Conservation (phyloP, 37 sponge, comb jelly and placozoan genomes). For the Aplysina aerophoba region DNA sequence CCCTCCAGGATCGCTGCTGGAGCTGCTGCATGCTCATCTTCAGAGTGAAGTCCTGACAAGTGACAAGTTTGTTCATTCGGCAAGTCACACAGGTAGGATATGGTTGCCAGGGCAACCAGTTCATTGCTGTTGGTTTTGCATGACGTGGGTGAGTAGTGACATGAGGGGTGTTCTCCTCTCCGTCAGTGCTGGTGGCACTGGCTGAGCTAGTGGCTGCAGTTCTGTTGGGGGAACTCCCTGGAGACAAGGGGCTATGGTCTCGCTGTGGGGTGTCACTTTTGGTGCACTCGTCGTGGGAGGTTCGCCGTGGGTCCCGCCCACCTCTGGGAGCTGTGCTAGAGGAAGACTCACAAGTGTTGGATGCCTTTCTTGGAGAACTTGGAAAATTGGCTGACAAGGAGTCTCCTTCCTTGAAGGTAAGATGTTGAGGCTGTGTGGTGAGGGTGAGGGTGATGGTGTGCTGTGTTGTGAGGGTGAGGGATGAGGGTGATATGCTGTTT, state of each 20-base stretch:
- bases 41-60: background rate
- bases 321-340: background rate
- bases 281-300: background rate
- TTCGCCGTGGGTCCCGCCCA: background rate
- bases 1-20: background rate
- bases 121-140: background rate
- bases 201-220: background rate
- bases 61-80: conserved; percentile 10
- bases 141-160: too few relatives aligned
- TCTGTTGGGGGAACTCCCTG: background rate
- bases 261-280: background rate
- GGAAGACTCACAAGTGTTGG: background rate
- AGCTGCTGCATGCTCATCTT: background rate
- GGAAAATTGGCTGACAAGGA: background rate
- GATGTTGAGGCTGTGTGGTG: too few relatives aligned
- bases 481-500: too few relatives aligned
- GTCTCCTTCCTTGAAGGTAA: too few relatives aligned
- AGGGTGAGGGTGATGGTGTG: too few relatives aligned
- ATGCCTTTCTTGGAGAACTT: background rate
- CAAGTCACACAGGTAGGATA: background rate
- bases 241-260: conserved; percentile 6
- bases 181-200: too few relatives aligned
- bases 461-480: too few relatives aligned
- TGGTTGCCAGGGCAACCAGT: background rate
- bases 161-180: too few relatives aligned